Evolutionary conservation across 1,140 invertebrate genomes (phyloP).

Genomic region (Aphelenchoides avenae): DNA sequence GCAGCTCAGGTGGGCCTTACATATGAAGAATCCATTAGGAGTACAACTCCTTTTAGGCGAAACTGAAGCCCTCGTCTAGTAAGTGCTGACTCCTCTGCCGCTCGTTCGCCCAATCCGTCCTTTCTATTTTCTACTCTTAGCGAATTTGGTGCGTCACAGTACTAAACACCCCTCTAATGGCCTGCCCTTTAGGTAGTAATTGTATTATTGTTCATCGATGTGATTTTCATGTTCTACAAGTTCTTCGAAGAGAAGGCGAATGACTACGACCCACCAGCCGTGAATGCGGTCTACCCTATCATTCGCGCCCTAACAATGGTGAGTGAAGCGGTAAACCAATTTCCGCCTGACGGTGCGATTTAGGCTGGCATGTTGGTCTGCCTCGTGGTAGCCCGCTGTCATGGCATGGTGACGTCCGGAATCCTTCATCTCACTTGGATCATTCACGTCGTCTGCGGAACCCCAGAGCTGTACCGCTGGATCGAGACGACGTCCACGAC

Average conservation of each 20-base stretch:
- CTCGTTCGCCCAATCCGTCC: no score
- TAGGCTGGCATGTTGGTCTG: conserved; percentile 24
- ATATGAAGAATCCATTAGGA: no score
- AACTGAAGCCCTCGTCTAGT: no score
- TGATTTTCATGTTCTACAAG: conserved; percentile 36
- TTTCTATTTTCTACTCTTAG: conserved; percentile 40
- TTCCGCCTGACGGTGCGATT: not conserved
- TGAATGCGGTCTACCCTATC: conserved; percentile 46
- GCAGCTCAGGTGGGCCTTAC: no score
- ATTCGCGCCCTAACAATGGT: conserved; percentile 47
- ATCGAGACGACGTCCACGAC: no score
- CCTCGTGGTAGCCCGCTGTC: conserved; percentile 35
- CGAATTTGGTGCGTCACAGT: conserved; percentile 52
- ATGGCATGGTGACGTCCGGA: conserved; percentile 45
- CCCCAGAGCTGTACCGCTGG: conserved; percentile 51
- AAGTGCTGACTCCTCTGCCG: no score
- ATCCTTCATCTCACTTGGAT: conserved; percentile 46
- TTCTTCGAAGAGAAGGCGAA: conserved; percentile 34
- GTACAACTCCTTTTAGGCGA: no score
- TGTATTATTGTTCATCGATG: conserved; percentile 36
- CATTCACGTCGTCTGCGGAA: conserved; percentile 35
- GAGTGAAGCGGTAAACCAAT: not conserved
- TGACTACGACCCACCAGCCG: conserved; percentile 17
- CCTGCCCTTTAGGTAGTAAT: conserved; percentile 25
- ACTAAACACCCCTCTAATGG: conserved; percentile 14